Conservation (phyloP, 2,113 vertebrate species). For the Numida meleagris region DNA sequence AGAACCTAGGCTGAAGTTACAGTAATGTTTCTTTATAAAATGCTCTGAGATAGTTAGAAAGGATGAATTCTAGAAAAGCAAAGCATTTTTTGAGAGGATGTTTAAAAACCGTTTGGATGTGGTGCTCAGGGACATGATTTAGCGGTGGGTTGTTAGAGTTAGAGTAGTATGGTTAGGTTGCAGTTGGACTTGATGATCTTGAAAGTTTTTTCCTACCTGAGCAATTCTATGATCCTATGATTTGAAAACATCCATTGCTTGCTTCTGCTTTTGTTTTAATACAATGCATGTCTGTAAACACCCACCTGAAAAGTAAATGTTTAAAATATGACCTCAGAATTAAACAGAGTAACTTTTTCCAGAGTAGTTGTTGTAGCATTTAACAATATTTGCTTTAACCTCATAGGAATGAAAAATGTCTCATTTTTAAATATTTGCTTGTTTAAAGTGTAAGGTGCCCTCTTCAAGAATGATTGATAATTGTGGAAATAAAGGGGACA, state of each 20-base stretch:
- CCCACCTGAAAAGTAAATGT: not conserved
- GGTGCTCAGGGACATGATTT: too few species aligned
- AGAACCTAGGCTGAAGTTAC: not conserved
- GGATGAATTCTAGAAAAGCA: not conserved
- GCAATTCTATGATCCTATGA: too few species aligned
- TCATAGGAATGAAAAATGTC: not conserved
- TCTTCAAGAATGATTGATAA: not conserved
- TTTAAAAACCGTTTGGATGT: too few species aligned
- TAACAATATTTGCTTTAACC: not conserved
- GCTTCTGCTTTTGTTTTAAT: not conserved
- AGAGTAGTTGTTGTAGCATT: not conserved
- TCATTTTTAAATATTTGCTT: not conserved
- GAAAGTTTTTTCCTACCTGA: too few species aligned
- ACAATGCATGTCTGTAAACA: not conserved
- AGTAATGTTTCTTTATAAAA: not conserved
- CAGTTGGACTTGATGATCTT: too few species aligned
- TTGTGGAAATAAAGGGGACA: not conserved
- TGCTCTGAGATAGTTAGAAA: not conserved
- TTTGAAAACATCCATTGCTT: not conserved
- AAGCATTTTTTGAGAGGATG: not conserved
- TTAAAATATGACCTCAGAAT: not conserved
- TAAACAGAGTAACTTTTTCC: not conserved
- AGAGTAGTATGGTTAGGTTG: too few species aligned
- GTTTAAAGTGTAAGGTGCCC: accelerated
- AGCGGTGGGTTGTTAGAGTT: too few species aligned